These are phyloP conservation scores for Etheostoma spectabile DNA, from an alignment of 2,113 vertebrate species.

Conservation along the genomic window DNA sequence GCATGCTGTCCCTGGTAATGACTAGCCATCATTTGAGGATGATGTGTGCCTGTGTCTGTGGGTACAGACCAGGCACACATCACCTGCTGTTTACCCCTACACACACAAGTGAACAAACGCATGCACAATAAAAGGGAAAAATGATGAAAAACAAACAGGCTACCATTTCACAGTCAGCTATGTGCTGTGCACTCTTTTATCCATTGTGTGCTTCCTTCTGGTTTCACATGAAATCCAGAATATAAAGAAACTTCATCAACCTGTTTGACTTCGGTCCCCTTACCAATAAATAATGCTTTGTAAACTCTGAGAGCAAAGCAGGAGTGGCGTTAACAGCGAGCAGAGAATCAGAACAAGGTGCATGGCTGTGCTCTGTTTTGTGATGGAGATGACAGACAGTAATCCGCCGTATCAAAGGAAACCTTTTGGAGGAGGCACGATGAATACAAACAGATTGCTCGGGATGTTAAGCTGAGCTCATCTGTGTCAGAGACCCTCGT, in stretches of 20 bases:
- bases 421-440: conserved; percentile 43
- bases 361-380: conserved; percentile 39
- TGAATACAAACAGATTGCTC: conserved; percentile 34
- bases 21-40: background rate
- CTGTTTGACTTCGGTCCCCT: background rate
- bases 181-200: conserved; percentile 4
- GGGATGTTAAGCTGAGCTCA: conserved; percentile 51
- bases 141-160: conserved; percentile 4
- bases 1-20: conserved; percentile 21
- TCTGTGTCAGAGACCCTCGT: conserved; percentile 19
- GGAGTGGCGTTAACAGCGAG: background rate
- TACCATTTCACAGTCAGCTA: background rate
- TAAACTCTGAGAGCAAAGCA: conserved; percentile 9
- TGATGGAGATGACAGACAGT: conserved; percentile 54
- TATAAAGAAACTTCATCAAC: background rate
- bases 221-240: background rate
- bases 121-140: background rate
- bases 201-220: background rate
- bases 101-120: background rate
- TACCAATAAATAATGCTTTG: background rate
- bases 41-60: background rate
- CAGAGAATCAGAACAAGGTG: conserved; percentile 13
- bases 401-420: conserved; percentile 45
- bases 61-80: background rate
- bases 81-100: background rate